Conservation (phyloP, 2,113 vertebrate species). For the Odontophorus gujanensis region DNA sequence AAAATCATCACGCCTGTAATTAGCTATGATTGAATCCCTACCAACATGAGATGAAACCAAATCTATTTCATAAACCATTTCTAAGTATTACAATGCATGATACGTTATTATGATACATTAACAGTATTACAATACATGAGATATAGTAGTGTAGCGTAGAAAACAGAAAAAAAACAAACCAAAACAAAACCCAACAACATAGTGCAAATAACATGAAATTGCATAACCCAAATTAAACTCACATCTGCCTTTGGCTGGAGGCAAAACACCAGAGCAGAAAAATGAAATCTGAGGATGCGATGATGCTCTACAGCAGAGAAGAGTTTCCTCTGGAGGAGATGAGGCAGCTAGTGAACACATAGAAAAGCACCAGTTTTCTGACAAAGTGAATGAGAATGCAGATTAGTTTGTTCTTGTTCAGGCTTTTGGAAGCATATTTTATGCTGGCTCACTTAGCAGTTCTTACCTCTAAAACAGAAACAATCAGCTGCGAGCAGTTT, state of each 20-base stretch:
- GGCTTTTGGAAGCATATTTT: constrained; percentile 5
- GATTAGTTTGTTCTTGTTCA: not conserved
- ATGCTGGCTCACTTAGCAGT: not conserved
- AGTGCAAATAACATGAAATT: not conserved
- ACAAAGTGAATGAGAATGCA: not conserved
- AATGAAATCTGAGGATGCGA: not conserved
- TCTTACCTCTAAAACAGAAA: constrained; percentile 1
- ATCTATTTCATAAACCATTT: not conserved
- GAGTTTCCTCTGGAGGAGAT: not conserved
- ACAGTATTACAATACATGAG: not conserved
- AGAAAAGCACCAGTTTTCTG: not conserved
- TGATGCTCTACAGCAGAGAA: not conserved
- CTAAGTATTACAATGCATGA: not conserved
- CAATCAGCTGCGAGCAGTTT: not conserved
- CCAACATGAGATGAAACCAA: not conserved
- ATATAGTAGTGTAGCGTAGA: not conserved
- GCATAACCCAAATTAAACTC: constrained; percentile 26
- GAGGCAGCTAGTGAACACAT: not conserved
- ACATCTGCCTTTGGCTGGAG: constrained; percentile 22
- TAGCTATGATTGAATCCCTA: not conserved
- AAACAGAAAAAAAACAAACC: not conserved
- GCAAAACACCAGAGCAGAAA: constrained; percentile 45
- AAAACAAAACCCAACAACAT: not conserved
- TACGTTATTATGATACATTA: not conserved
- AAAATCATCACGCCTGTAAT: not conserved